Evolutionary conservation across 2,888 invertebrate genomes (phyloP).

Genomic region (Polydrusus tereticollis): DNA sequence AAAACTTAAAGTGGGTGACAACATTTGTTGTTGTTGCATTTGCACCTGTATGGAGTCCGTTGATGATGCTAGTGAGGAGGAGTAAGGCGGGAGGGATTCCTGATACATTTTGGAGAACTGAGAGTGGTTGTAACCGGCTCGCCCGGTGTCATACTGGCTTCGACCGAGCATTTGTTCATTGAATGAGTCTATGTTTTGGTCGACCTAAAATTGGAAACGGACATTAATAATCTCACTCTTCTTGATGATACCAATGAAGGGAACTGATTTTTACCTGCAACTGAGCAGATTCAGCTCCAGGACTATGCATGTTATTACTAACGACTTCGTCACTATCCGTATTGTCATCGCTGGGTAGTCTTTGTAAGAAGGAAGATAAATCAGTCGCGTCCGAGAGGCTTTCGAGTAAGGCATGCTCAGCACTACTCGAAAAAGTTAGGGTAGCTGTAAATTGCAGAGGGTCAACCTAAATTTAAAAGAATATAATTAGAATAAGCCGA

Average conservation of each 20-base stretch:
- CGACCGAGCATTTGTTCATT: constrained; percentile 78
- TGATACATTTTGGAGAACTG: constrained; percentile 66
- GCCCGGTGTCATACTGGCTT: constrained; percentile 62
- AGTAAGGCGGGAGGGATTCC: constrained; percentile 64
- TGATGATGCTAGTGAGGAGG: constrained; percentile 59
- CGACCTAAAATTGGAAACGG: constrained; percentile 58
- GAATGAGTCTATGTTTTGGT: constrained; percentile 77
- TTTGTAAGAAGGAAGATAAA: constrained; percentile 80
- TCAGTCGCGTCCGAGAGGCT: constrained; percentile 85
- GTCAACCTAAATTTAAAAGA: constrained; percentile 70
- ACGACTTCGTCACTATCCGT: constrained; percentile 75
- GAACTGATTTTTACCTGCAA: constrained; percentile 56
- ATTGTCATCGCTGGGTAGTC: constrained; percentile 73
- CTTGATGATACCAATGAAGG: neutral
- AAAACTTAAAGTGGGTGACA: constrained; percentile 67
- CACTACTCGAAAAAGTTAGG: constrained; percentile 82
- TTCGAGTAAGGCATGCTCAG: constrained; percentile 83
- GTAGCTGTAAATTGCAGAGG: constrained; percentile 87
- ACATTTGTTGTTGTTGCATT: constrained; percentile 74
- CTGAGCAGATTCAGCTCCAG: constrained; percentile 77
- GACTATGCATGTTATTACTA: constrained; percentile 79
- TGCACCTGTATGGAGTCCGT: constrained; percentile 72
- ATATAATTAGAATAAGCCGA: neutral
- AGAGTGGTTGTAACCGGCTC: constrained; percentile 58
- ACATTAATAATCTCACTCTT: neutral